Evolutionary conservation across 2,113 vertebrate species (phyloP), one percentile per base, ranked within the genome.

Genomic region (Tylochromis polylepis): DNA sequence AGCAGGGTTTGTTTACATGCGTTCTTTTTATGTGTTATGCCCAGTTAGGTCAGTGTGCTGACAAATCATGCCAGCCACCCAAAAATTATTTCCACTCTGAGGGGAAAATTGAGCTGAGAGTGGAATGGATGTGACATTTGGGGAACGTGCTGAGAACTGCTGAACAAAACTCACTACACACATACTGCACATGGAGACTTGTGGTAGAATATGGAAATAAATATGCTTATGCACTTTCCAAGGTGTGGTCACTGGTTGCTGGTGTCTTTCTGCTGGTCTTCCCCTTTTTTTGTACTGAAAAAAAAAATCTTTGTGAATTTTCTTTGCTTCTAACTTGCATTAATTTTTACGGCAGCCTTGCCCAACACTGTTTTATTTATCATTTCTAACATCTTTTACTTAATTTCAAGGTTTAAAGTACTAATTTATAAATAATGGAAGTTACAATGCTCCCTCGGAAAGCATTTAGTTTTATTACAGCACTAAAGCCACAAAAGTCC

Each of bases 201-300:
- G 86, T 83, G 83, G 88, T 89, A 18, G 62, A 72, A 65, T 57
- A 89, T 81, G 81, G 83, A 84, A 91, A 89, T 80, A 87, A 82
- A 88, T 31, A 58, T 24, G 79, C 72, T 46, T 36, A 56, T 83
- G 79, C 29, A 41, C 67, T 90, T 87, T 91, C 79, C 86, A 87
- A 92, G 80, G 85, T 88, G 85, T 84, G 84, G 83, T 77, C 65
- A 80, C 57, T 5, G 20, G 36, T 57, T 31, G 14, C 46, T 15
- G 24, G 55, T 46, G 46, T 82, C 51, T 79, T 38, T 58, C 58
- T 20, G 49, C 51, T 81, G 65, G 56, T 38, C 67, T 53, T 49
- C n/a, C 11, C 59, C 81, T 57, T 56, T 77, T 75, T 77, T 67
- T 67, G 18, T 31, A 77, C 18, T 77, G 27, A 53, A 31, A 77